Evolutionary conservation across 2,888 invertebrate genomes (phyloP), one percentile per base, ranked within the genome.

Genomic region (Drosophila mimica): DNA sequence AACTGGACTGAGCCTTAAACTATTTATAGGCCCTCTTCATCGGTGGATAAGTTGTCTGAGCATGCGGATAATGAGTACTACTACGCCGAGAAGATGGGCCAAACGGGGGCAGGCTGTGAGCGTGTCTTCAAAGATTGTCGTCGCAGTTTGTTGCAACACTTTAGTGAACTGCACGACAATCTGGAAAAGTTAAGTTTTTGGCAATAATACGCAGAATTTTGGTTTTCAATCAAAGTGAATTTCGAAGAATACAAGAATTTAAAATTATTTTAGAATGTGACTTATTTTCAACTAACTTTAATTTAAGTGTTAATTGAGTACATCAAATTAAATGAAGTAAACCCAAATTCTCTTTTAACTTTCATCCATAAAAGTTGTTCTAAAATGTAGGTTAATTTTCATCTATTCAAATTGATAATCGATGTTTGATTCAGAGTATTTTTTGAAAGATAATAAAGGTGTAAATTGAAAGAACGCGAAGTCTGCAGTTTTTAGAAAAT

Each of bases 51-150:
- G 5, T 88, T 96, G 30, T 95, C 95, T 4, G 94, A 95, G 67
- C 95, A 96, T 91, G 94, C 94, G 0, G 96, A 96, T 92, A 95
- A 95, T 79, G 96, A 96, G 91, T 97, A 96, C 91, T 95, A 95
- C 64, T 95, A 96, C 8, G 97, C 97, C 0, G 97, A 97, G 92
- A 93, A 94, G 72, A 91, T 96, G 4, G 97, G 97, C 3, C 94
- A 94, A 82, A 86, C 92, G 11, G 92, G 92, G 4, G 92, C 88
- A 5, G 90, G 90, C 17, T 93, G 93, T 52, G 80, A 90, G 3
- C 73, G 73, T 1, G 81, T 93, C 20, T 93, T 93, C 64, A 87
- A 86, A 48, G 89, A 90, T 48, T 93, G 93, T 53, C 76, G 77
- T 1, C 76, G 63, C 17, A 86, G 85, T 62, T 63, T 86, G 43